Conservation (phyloP, 2,113 vertebrate species). For the Xyliphius kryptos region DNA sequence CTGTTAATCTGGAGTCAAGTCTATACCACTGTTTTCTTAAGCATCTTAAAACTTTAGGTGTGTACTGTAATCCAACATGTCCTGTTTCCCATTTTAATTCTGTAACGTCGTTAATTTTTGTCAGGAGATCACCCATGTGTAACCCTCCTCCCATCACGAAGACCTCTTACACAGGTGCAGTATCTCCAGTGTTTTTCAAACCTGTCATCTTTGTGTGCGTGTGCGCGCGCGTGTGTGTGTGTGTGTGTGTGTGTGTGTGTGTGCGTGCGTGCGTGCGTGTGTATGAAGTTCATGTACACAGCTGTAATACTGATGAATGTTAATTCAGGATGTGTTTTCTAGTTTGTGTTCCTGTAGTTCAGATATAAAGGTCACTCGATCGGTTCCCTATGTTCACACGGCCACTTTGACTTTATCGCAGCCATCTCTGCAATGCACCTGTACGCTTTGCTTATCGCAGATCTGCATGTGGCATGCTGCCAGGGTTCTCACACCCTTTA, state of each 20-base stretch:
- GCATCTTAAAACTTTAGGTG: too few relatives aligned
- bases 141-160: slow-evolving; percentile 95
- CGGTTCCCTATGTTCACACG: not conserved
- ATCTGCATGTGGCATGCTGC: not conserved
- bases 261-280: not conserved
- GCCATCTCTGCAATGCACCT: not conserved
- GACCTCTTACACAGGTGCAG: slow-evolving; percentile 89
- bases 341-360: too few relatives aligned
- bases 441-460: not conserved
- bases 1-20: not conserved
- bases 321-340: not conserved
- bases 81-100: too few relatives aligned
- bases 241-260: slow-evolving; percentile 6
- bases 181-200: slow-evolving; percentile 1
- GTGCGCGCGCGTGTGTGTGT: slow-evolving; percentile 27
- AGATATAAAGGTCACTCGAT: too few relatives aligned
- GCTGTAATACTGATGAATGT: not conserved
- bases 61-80: too few relatives aligned
- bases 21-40: too few relatives aligned
- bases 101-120: slow-evolving; percentile 12
- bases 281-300: not conserved
- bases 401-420: not conserved
- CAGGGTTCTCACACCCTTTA: not conserved
- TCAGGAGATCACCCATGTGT: slow-evolving; percentile 95
- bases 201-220: not conserved